Evolutionary conservation across 2,113 vertebrate genomes (phyloP).

Genomic region (Varanus salvator): DNA sequence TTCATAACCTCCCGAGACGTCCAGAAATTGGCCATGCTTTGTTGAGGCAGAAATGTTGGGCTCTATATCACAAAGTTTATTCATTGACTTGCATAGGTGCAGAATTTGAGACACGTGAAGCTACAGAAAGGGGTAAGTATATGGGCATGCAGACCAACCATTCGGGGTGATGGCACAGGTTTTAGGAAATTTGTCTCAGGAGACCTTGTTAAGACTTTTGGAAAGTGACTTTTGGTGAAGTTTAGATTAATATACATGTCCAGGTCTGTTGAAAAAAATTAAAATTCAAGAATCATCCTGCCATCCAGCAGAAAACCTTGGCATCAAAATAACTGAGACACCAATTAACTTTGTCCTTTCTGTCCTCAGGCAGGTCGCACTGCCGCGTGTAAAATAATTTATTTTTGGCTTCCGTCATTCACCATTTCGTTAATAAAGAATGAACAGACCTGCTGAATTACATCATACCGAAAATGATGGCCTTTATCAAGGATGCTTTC

Average conservation of each 20-base stretch:
- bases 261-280: not conserved
- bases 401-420: not conserved
- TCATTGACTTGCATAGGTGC: no score
- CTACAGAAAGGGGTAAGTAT: not conserved
- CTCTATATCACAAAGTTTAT: not conserved
- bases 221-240: not conserved
- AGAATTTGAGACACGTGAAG: not conserved
- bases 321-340: constrained; percentile 19
- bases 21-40: not conserved
- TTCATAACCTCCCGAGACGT: not conserved
- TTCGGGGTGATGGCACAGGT: not conserved
- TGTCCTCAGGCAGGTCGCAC: not conserved
- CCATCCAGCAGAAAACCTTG: not conserved
- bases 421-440: not conserved
- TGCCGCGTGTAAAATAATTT: not conserved
- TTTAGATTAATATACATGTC: not conserved
- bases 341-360: constrained; percentile 7
- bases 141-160: not conserved
- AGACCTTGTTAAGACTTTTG: not conserved
- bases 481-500: constrained; percentile 30
- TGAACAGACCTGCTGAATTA: not conserved
- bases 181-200: not conserved
- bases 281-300: not conserved
- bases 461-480: not conserved
- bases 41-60: not conserved